phyloP scores from a whole-genome alignment of 92 coral and sea anemone species.

The Montipora capitata region DNA sequence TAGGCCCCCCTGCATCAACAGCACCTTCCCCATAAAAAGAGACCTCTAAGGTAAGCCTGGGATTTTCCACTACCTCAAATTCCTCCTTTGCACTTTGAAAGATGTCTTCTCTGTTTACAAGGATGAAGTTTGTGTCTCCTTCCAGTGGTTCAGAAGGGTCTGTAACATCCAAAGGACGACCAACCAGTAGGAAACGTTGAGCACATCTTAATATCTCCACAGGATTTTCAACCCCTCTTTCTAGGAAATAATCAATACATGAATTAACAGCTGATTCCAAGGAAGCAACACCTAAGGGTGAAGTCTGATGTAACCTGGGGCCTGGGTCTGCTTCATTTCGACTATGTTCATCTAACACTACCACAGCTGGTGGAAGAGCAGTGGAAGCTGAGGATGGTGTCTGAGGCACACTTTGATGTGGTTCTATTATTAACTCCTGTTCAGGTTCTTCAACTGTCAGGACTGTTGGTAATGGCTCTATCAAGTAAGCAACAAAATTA shows the following conservation, averaged over 20 bases:
- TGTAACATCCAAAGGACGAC: constrained; percentile 60
- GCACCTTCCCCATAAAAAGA: constrained; percentile 74
- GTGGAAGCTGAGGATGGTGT: no score
- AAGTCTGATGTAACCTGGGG: no score
- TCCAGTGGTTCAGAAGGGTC: constrained; percentile 53
- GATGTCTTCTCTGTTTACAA: constrained; percentile 54
- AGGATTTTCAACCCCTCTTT: constrained; percentile 58
- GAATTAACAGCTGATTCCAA: constrained; percentile 9
- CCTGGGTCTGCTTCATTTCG: no score
- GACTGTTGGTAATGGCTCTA: no score
- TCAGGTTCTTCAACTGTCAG: no score
- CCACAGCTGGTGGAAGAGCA: no score
- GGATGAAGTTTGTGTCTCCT: constrained; percentile 64
- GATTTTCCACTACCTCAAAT: constrained; percentile 50
- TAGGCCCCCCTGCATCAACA: constrained; percentile 76
- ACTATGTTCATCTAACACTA: no score
- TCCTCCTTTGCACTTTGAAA: constrained; percentile 69
- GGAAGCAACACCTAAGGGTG: no score
- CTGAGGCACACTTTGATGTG: no score
- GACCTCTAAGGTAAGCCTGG: constrained; percentile 72
- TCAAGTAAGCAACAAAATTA: no score
- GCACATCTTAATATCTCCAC: constrained; percentile 67
- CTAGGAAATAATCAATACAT: constrained; percentile 42
- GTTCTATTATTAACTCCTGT: no score
- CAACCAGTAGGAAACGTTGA: constrained; percentile 66